Conservation (phyloP, 2,113 vertebrate species). For the Kryptolebias marmoratus region DNA sequence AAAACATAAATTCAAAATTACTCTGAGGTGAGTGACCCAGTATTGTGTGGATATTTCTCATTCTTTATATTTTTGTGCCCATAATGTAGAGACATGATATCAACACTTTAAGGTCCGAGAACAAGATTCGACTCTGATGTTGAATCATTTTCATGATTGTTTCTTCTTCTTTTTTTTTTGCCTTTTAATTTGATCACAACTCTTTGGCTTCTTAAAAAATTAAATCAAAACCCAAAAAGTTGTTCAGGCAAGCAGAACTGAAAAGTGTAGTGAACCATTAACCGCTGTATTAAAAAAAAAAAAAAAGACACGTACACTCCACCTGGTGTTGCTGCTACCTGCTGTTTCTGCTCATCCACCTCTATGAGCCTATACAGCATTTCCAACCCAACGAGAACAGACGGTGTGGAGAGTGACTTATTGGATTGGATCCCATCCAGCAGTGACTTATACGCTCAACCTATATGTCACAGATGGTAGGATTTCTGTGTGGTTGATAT, state of each 20-base stretch:
- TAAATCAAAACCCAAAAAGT: neutral
- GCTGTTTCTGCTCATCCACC: conserved; percentile 36
- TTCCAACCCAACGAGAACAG: conserved; percentile 61
- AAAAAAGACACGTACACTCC: neutral
- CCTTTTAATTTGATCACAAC: neutral
- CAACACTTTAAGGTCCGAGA: too few species aligned
- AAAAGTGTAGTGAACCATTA: neutral
- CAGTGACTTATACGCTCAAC: conserved; percentile 68
- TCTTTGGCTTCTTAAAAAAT: neutral
- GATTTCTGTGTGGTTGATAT: conserved; percentile 72
- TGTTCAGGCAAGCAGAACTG: neutral
- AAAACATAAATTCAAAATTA: too few species aligned
- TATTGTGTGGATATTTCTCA: too few species aligned
- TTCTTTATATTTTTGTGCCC: too few species aligned
- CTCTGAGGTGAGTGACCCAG: too few species aligned
- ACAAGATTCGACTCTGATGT: neutral
- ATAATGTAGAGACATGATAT: too few species aligned
- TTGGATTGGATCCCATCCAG: conserved; percentile 68
- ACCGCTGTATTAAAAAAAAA: neutral
- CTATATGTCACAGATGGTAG: conserved; percentile 79
- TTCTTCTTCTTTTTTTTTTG: neutral
- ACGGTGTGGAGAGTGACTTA: conserved; percentile 59
- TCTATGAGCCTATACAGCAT: conserved; percentile 33
- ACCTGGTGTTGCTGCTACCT: conserved; percentile 39
- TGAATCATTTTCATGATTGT: neutral